Evolutionary conservation across 1,140 invertebrate species (phyloP).

Genomic region (Panonychus citri): DNA sequence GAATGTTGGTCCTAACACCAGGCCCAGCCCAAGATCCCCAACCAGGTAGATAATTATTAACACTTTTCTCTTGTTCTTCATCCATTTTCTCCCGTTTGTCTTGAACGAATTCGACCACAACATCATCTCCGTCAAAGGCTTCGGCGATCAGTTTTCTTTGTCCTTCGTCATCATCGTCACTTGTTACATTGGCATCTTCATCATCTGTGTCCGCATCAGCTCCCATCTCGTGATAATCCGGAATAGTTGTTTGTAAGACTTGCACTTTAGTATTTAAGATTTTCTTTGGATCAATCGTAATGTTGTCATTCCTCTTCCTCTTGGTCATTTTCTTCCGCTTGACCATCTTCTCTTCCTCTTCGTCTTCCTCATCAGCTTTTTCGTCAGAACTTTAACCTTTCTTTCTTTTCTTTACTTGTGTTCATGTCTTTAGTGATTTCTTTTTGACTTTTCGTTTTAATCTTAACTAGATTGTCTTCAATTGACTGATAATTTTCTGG

Average conservation of each 20-base stretch:
- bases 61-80: slow-evolving; percentile 34
- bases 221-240: slow-evolving; percentile 17
- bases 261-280: slow-evolving; percentile 38
- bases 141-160: slow-evolving; percentile 43
- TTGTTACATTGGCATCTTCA: slow-evolving; percentile 24
- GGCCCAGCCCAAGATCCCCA: slow-evolving; percentile 72
- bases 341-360: too few species aligned
- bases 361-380: too few species aligned
- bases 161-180: not conserved
- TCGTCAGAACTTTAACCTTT: too few species aligned
- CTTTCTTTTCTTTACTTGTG: slow-evolving; percentile 1
- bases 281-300: slow-evolving; percentile 43
- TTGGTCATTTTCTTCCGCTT: not conserved
- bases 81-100: slow-evolving; percentile 46
- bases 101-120: slow-evolving; percentile 54
- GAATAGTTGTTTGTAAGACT: slow-evolving; percentile 28
- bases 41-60: slow-evolving; percentile 61
- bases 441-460: not conserved
- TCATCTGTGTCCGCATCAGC: too few species aligned
- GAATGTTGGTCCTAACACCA: slow-evolving; percentile 36
- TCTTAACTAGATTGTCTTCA: slow-evolving; percentile 12
- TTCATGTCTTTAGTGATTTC: slow-evolving; percentile 1
- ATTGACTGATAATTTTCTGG: slow-evolving; percentile 5
- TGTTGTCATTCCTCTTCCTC: slow-evolving; percentile 18
- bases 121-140: slow-evolving; percentile 86